phyloP scores from a whole-genome alignment of 2,113 vertebrate species.

The Eulemur macaco region DNA sequence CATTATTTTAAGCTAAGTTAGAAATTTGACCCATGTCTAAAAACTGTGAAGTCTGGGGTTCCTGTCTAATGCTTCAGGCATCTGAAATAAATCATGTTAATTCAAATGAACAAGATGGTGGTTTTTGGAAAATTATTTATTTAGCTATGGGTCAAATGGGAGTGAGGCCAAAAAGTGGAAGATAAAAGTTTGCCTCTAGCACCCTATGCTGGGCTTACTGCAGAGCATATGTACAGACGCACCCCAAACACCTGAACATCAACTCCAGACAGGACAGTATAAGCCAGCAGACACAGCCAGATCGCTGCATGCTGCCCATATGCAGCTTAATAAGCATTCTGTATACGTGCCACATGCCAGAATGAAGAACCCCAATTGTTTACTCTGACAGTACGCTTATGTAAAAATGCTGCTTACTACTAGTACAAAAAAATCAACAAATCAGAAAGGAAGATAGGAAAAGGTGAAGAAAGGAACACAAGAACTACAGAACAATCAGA shows the following conservation, averaged over 20 bases:
- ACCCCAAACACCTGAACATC: background rate
- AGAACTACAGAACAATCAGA: background rate
- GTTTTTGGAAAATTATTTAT: background rate
- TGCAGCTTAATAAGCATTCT: accelerated
- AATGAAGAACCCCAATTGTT: background rate
- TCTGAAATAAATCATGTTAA: background rate
- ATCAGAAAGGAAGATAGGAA: background rate
- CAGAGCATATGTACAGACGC: background rate
- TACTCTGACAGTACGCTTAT: background rate
- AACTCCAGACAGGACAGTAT: background rate
- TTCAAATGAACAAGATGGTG: background rate
- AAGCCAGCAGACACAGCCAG: background rate
- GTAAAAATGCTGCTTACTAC: background rate
- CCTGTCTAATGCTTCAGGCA: background rate
- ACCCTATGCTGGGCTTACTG: background rate
- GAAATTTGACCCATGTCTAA: background rate
- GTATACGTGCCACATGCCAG: accelerated
- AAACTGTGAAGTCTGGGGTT: background rate
- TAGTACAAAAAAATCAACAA: background rate
- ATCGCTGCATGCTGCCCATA: no score
- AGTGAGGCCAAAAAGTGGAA: background rate
- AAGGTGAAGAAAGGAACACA: background rate
- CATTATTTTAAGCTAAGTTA: background rate
- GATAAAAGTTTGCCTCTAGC: background rate
- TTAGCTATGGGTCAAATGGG: background rate